Percentiles rank a stretch among this genome's conserved stretches.
Conservation (phyloP, 2,888 invertebrate genomes). For the Sinhomidia bicolor region DNA sequence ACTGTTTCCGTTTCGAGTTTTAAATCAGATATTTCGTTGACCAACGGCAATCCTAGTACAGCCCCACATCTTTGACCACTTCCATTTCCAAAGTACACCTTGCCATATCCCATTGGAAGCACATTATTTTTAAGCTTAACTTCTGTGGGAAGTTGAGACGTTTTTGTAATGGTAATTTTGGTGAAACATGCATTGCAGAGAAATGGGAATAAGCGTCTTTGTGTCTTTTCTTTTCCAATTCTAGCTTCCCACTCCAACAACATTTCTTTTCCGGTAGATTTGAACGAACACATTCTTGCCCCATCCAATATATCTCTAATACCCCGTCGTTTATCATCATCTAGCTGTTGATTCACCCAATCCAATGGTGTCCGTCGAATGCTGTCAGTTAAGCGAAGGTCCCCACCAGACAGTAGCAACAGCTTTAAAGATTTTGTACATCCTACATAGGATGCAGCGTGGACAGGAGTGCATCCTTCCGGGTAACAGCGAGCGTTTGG, state of each 20-base stretch:
- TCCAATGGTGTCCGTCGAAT: slow-evolving; percentile 81
- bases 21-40: slow-evolving; percentile 76
- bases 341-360: slow-evolving; percentile 78
- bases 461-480: slow-evolving; percentile 82
- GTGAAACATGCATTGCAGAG: not conserved
- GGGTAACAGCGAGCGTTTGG: slow-evolving; percentile 82
- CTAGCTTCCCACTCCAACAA: slow-evolving; percentile 61
- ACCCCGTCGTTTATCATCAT: slow-evolving; percentile 68
- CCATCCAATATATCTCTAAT: slow-evolving; percentile 78
- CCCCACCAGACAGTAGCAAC: slow-evolving; percentile 82
- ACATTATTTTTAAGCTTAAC: slow-evolving; percentile 16
- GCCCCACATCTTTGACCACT: slow-evolving; percentile 76
- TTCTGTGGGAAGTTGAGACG: not conserved
- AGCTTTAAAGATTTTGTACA: slow-evolving; percentile 81
- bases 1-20: slow-evolving; percentile 72
- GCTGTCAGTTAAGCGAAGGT: slow-evolving; percentile 82
- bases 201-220: not conserved
- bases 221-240: not conserved
- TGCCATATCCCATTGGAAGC: slow-evolving; percentile 61
- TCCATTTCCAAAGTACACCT: slow-evolving; percentile 77
- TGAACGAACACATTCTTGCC: slow-evolving; percentile 75
- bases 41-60: slow-evolving; percentile 75
- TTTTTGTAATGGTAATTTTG: not conserved
- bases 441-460: slow-evolving; percentile 82
- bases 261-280: slow-evolving; percentile 69